Conservation (phyloP, 2,888 invertebrate species). For the Chloromyia formosa region DNA sequence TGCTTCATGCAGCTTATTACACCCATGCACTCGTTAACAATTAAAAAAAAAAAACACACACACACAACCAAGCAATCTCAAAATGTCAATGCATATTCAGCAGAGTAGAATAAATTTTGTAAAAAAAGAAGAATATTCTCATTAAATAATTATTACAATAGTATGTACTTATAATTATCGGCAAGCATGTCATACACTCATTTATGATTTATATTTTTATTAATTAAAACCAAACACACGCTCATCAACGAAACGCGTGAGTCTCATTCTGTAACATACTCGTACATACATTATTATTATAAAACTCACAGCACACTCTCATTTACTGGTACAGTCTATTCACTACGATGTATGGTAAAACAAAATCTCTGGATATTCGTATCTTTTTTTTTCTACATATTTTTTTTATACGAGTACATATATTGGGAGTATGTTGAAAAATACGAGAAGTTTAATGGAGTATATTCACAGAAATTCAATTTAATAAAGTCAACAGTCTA, state of each 20-base stretch:
- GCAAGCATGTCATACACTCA: constrained; percentile 11
- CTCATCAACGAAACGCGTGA: constrained; percentile 14
- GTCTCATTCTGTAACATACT: not conserved
- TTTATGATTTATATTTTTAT: constrained; percentile 18
- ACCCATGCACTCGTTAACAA: not conserved
- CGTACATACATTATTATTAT: not conserved
- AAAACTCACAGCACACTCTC: no score
- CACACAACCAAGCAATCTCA: no score
- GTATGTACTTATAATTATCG: not conserved
- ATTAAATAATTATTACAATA: no score
- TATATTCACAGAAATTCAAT: not conserved
- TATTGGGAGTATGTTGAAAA: not conserved
- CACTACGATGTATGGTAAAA: no score
- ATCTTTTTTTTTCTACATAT: no score
- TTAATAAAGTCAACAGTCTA: not conserved
- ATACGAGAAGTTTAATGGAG: not conserved
- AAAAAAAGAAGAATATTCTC: no score
- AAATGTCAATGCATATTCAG: no score
- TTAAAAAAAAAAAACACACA: no score
- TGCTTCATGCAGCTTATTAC: not conserved
- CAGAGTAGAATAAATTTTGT: no score
- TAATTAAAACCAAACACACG: constrained; percentile 34
- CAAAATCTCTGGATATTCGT: no score
- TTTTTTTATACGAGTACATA: no score
- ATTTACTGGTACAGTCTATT: no score